Base-by-base conservation (phyloP, 2,888 invertebrate genomes). In the Physocephala rufipes region DNA sequence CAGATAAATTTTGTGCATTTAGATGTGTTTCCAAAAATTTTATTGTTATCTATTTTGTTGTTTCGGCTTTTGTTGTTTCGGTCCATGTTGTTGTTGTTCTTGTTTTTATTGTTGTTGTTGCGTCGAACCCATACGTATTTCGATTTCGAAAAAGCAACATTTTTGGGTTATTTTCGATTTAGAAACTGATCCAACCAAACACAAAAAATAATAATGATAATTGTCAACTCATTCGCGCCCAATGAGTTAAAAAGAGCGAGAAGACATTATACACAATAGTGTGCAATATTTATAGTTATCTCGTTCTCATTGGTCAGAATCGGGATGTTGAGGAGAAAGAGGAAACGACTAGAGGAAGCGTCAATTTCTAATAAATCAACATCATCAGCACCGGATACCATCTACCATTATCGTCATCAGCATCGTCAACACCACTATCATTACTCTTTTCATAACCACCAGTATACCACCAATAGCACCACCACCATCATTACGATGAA, bases 381-480 rank as follows among this genome's bases (percentile, higher is more conserved):
- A 53, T 21, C n/a, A 53, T 1, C 2, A n/a, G 21, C 58, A 58
- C 26, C 58, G 4, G 15, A 13, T 9, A 66, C n/a, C n/a, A n/a
- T n/a, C n/a, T n/a, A n/a, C n/a, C n/a, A n/a, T n/a, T n/a, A n/a
- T n/a, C n/a, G n/a, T n/a, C n/a, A n/a, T n/a, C n/a, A n/a, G n/a
- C n/a, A n/a, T n/a, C n/a, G n/a, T n/a, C 2, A 15, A 28, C 47
- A 21, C 16, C 66, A n/a, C 12, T 19, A 16, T 49, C 51, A 24
- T 15, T 19, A 51, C 19, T 1, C 5, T 19, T 19, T 12, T 3
- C 19, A 53, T 21, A 53, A 53, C 53, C 19, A 53, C 53, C 19
- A 53, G 21, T 9, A 58, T 26, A 82, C 81, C 83, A 82, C 82
- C 24, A 55, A 16, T 19, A 66, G 67, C 43, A 70, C 47, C 19